These are phyloP conservation scores for Lynx canadensis DNA, from an alignment of 2,113 vertebrate species.

Conservation along the genomic window DNA sequence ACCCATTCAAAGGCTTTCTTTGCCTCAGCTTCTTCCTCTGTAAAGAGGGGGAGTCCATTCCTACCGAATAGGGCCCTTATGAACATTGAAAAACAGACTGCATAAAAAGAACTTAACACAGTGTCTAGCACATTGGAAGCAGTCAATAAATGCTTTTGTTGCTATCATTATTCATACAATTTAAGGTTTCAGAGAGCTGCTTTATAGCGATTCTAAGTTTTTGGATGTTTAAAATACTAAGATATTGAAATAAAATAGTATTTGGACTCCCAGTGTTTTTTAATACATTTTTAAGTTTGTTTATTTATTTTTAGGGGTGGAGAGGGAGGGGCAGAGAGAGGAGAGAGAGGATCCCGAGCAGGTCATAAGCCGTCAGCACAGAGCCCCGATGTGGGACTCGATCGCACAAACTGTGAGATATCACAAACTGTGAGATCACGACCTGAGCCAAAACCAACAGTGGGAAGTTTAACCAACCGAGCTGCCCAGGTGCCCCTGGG, in stretches of 20 bases:
- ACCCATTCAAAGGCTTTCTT: not conserved
- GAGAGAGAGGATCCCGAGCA: too few species aligned
- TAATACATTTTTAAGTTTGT: too few species aligned
- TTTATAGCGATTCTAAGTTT: not conserved
- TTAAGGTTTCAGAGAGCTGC: not conserved
- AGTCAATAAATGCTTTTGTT: not conserved
- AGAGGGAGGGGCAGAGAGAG: too few species aligned
- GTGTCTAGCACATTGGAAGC: not conserved
- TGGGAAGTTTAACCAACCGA: too few species aligned
- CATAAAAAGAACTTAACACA: not conserved
- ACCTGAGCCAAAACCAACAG: too few species aligned
- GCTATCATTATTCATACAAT: not conserved
- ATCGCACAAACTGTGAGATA: too few species aligned
- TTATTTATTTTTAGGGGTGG: too few species aligned
- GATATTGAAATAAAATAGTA: constrained; percentile 11
- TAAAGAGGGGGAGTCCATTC: not conserved
- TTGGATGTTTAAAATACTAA: not conserved
- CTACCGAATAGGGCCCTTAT: not conserved
- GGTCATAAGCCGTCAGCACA: too few species aligned
- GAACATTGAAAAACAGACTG: not conserved
- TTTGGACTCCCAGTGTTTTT: not conserved
- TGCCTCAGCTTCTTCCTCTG: not conserved
- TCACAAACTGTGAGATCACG: too few species aligned
- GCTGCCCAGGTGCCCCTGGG: too few species aligned
- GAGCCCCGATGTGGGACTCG: too few species aligned